Evolutionary conservation across 2,113 vertebrate genomes (phyloP).

Genomic region (Lampris incognitus): DNA sequence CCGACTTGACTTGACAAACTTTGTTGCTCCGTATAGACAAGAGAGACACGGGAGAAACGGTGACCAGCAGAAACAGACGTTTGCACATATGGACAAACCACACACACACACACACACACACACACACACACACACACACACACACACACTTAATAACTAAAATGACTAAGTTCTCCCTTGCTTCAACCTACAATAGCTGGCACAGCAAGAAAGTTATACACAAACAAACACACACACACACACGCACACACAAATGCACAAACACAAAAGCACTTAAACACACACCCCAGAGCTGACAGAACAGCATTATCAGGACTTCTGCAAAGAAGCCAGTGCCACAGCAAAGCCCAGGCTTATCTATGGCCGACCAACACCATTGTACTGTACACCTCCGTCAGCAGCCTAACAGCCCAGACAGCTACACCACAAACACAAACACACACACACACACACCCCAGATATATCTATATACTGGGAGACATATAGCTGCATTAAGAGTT

Average conservation of each 20-base stretch:
- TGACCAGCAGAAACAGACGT: background rate
- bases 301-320: slow-evolving; percentile 56
- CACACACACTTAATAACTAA: background rate
- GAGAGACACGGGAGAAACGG: too few relatives aligned
- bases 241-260: slow-evolving; percentile 20
- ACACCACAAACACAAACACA: slow-evolving; percentile 5
- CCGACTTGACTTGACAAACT: too few relatives aligned
- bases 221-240: slow-evolving; percentile 7
- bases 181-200: background rate
- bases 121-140: background rate
- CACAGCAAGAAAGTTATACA: background rate
- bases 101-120: background rate
- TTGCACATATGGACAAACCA: background rate
- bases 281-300: slow-evolving; percentile 48
- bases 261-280: slow-evolving; percentile 32
- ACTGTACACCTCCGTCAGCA: slow-evolving; percentile 52
- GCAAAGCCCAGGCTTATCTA: slow-evolving; percentile 71
- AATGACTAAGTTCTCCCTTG: background rate
- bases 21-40: too few relatives aligned
- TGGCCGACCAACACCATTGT: slow-evolving; percentile 39
- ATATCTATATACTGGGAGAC: slow-evolving; percentile 1
- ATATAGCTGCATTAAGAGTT: background rate
- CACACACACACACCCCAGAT: slow-evolving; percentile 16
- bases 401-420: slow-evolving; percentile 41
- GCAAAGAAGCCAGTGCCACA: slow-evolving; percentile 57